A percentile compares a stretch with the other conserved stretches of the same genome.
phyloP scores from a whole-genome alignment of 2,797 vertebrate genomes.

The Pseudomugil gertrudae region DNA sequence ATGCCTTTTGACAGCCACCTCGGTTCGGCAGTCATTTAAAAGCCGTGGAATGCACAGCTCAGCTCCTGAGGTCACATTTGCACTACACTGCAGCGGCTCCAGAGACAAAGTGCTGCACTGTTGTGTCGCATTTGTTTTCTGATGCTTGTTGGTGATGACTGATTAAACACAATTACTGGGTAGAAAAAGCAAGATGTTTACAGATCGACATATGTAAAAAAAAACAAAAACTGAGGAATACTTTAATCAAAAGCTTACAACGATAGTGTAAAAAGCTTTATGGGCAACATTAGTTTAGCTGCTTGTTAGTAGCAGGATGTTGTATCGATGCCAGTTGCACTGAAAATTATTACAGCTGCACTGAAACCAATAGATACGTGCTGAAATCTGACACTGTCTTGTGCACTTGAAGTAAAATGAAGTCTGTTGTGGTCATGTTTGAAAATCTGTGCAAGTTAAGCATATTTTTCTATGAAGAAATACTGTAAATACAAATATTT shows the following conservation, averaged over 20 bases:
- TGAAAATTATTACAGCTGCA: slow-evolving; percentile 38
- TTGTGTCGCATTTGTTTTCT: slow-evolving; percentile 20
- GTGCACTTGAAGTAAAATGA: slow-evolving; percentile 49
- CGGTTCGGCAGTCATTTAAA: slow-evolving; percentile 23
- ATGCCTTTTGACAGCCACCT: slow-evolving; percentile 46
- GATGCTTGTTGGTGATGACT: slow-evolving; percentile 30
- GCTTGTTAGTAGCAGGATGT: slow-evolving; percentile 36
- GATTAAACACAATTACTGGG: slow-evolving; percentile 20
- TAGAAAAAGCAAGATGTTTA: slow-evolving; percentile 57
- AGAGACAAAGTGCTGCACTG: slow-evolving; percentile 40
- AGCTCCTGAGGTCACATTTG: slow-evolving; percentile 53
- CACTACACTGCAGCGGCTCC: slow-evolving; percentile 50
- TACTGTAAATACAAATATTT: slow-evolving; percentile 79
- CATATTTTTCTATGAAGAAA: slow-evolving; percentile 81
- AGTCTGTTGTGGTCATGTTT: slow-evolving; percentile 58
- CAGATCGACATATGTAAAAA: slow-evolving; percentile 43
- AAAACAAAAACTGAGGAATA: slow-evolving; percentile 4
- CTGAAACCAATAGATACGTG: slow-evolving; percentile 53
- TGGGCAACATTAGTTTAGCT: slow-evolving; percentile 32
- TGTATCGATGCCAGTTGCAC: slow-evolving; percentile 22
- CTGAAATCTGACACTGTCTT: slow-evolving; percentile 50
- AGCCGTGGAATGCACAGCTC: slow-evolving; percentile 10
- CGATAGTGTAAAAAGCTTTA: slow-evolving; percentile 30
- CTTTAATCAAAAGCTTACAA: not conserved
- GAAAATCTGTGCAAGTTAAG: slow-evolving; percentile 66